A percentile compares a stretch with the other conserved stretches of the same genome.
Evolutionary conservation across 2,888 invertebrate species (phyloP).

Genomic region (Apomyelois bistriatella): DNA sequence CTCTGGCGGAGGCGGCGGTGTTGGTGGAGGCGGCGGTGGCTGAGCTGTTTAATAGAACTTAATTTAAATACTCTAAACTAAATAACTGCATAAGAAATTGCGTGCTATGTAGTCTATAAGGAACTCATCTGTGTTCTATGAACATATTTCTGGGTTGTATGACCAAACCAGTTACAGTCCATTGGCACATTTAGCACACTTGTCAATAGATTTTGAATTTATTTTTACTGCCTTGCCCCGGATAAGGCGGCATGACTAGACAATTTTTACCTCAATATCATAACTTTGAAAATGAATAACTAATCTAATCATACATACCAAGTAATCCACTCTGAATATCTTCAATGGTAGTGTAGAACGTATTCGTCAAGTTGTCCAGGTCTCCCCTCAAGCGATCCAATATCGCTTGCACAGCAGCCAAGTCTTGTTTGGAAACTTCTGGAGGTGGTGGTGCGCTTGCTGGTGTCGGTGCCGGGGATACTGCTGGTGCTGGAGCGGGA

Average conservation of each 20-base stretch:
- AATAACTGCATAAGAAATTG: no score
- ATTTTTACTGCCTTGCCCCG: no score
- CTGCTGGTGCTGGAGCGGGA: background rate
- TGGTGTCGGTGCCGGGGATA: background rate
- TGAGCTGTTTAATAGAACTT: background rate
- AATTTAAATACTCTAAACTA: no score
- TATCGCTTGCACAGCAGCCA: constrained; percentile 25
- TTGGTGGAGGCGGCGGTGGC: background rate
- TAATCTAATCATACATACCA: background rate
- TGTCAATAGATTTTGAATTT: no score
- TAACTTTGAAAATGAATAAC: no score
- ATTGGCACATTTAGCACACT: no score
- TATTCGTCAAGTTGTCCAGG: constrained; percentile 39
- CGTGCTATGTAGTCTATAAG: no score
- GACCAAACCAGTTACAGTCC: no score
- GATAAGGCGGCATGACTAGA: no score
- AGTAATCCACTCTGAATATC: constrained; percentile 26
- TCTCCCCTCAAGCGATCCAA: constrained; percentile 36
- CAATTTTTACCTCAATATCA: no score
- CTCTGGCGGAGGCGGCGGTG: background rate
- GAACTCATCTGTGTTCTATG: no score
- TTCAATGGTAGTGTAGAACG: constrained; percentile 34
- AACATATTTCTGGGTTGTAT: no score
- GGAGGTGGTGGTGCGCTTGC: constrained; percentile 10
- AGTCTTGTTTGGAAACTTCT: constrained; percentile 27